phyloP scores from a whole-genome alignment of 2,888 invertebrate species.

The Sarcophaga rosellei region DNA sequence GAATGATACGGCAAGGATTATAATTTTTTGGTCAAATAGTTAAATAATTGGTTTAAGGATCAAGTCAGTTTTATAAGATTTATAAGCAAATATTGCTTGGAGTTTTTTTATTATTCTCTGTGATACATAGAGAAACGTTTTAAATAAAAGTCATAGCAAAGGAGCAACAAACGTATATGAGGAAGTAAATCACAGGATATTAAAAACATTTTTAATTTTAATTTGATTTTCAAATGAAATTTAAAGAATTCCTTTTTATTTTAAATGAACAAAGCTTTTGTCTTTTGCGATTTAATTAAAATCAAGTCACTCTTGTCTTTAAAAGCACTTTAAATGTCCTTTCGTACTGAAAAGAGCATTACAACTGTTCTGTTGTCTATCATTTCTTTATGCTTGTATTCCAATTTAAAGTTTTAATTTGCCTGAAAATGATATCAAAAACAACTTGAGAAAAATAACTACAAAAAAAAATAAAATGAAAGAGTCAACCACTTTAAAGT shows the following conservation, averaged over 20 bases:
- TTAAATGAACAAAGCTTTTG: neutral
- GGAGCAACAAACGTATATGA: neutral
- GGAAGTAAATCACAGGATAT: no score
- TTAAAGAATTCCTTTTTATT: neutral
- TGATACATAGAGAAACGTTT: neutral
- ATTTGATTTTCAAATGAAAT: no score
- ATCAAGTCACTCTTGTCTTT: neutral
- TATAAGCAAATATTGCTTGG: constrained; percentile 20
- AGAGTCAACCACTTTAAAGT: no score
- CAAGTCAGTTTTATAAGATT: constrained; percentile 25
- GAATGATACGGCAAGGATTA: neutral
- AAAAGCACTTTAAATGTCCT: neutral
- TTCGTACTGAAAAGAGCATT: neutral
- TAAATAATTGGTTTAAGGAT: constrained; percentile 56
- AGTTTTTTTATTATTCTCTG: no score
- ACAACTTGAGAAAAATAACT: neutral
- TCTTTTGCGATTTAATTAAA: neutral
- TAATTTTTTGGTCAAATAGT: constrained; percentile 38
- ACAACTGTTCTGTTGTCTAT: neutral
- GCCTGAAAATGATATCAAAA: neutral
- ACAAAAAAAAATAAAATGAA: no score
- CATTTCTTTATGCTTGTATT: neutral
- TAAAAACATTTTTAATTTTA: no score
- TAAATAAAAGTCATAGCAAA: neutral
- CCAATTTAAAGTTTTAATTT: neutral